These are phyloP conservation scores for Tuberolachnus salignus DNA, from an alignment of 2,888 invertebrate species.

Conservation along the genomic window DNA sequence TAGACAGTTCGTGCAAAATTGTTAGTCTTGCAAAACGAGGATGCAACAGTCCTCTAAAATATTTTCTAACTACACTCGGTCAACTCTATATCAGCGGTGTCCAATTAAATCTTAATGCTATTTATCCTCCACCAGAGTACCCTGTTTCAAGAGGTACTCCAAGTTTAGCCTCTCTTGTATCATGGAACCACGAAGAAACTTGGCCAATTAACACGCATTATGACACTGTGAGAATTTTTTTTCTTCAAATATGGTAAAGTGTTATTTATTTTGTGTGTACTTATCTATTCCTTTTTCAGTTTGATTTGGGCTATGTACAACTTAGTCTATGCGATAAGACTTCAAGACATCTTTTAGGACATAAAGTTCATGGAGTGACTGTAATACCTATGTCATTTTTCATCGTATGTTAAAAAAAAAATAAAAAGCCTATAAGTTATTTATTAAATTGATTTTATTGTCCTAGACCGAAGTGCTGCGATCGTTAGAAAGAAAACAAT, in stretches of 20 bases:
- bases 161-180: constrained; percentile 66
- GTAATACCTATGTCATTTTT: constrained; percentile 54
- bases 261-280: neutral
- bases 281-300: constrained; percentile 16
- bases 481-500: constrained; percentile 15
- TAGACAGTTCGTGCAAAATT: constrained; percentile 65
- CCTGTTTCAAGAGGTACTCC: constrained; percentile 68
- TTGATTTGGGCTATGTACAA: constrained; percentile 34
- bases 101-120: constrained; percentile 64
- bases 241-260: neutral
- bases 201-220: constrained; percentile 62
- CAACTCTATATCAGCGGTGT: constrained; percentile 67
- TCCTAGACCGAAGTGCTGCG: constrained; percentile 35
- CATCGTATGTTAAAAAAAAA: constrained; percentile 52
- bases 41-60: constrained; percentile 65
- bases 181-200: constrained; percentile 68
- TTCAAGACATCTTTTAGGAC: constrained; percentile 56
- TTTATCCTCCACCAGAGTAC: constrained; percentile 65
- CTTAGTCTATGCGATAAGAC: constrained; percentile 52
- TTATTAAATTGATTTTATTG: constrained; percentile 14
- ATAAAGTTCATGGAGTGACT: constrained; percentile 51
- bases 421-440: neutral
- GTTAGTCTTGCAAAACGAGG: constrained; percentile 67
- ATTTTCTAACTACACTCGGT: constrained; percentile 71
- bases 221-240: constrained; percentile 27